A percentile compares a stretch with the other conserved stretches of the same genome.
Evolutionary conservation across 2,113 vertebrate species (phyloP).

Genomic region (Tachysurus fulvidraco): DNA sequence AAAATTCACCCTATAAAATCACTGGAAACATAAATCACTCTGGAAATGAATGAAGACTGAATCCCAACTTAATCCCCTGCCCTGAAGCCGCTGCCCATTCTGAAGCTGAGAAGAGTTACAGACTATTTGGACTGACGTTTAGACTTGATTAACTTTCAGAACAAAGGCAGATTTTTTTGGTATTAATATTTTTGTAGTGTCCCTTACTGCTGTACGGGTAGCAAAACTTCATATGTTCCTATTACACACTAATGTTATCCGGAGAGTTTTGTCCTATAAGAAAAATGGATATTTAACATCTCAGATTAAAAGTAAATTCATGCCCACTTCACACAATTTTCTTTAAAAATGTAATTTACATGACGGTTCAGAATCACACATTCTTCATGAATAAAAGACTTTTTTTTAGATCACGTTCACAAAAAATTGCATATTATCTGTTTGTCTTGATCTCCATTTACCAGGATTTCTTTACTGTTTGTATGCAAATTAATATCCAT

Average conservation of each 20-base stretch:
- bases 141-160: background rate
- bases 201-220: too few species aligned
- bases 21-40: background rate
- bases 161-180: too few species aligned
- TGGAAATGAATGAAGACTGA: background rate
- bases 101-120: background rate
- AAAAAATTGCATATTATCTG: background rate
- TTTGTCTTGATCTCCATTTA: background rate
- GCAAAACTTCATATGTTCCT: too few species aligned
- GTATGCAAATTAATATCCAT: background rate
- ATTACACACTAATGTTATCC: background rate
- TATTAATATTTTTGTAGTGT: too few species aligned
- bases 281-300: background rate
- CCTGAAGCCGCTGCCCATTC: slow-evolving; percentile 5
- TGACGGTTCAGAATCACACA: background rate
- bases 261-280: background rate
- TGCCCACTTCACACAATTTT: too few species aligned
- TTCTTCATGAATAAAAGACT: background rate
- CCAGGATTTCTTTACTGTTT: background rate
- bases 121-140: background rate
- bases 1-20: background rate
- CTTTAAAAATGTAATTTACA: background rate
- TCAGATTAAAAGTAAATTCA: background rate
- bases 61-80: slow-evolving; percentile 26
- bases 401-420: background rate